phyloP scores from a whole-genome alignment of 1,140 invertebrate species.

The Calliopsis andreniformis region DNA sequence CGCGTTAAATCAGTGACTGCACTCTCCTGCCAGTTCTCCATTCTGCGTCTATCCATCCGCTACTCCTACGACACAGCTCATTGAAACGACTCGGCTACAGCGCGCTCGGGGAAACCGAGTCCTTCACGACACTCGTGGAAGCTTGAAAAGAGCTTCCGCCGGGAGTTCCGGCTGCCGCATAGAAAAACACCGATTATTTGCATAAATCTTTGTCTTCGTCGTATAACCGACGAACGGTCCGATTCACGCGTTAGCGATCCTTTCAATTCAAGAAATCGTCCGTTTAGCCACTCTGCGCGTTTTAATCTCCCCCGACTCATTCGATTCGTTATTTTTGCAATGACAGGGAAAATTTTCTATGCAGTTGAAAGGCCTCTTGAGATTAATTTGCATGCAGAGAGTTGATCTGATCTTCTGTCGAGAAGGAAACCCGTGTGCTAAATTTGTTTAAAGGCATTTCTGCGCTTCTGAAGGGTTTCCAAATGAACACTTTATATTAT shows the following conservation, averaged over 20 bases:
- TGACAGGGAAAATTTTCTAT: too few species aligned
- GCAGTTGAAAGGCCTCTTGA: too few species aligned
- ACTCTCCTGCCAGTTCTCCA: conserved; percentile 68
- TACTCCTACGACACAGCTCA: conserved; percentile 72
- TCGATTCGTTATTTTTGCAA: conserved; percentile 6
- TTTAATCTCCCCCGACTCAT: conserved; percentile 27
- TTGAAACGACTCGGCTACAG: conserved; percentile 71
- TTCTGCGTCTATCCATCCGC: conserved; percentile 73
- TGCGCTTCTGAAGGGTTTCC: too few species aligned
- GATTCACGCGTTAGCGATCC: conserved; percentile 8
- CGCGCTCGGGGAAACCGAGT: conserved; percentile 55
- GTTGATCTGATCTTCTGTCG: too few species aligned
- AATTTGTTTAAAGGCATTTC: too few species aligned
- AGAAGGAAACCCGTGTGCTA: too few species aligned
- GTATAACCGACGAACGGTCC: not conserved
- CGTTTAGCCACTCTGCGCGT: not conserved
- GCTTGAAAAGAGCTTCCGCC: conserved; percentile 53
- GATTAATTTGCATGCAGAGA: too few species aligned
- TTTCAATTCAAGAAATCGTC: conserved; percentile 31
- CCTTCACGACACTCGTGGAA: conserved; percentile 36
- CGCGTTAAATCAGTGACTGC: conserved; percentile 81
- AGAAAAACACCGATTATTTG: conserved; percentile 55
- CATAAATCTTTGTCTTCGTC: conserved; percentile 32
- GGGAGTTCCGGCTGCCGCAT: conserved; percentile 21
- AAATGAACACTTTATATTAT: too few species aligned